phyloP scores from a whole-genome alignment of 2,888 invertebrate genomes.

The Sisyra terminalis region DNA sequence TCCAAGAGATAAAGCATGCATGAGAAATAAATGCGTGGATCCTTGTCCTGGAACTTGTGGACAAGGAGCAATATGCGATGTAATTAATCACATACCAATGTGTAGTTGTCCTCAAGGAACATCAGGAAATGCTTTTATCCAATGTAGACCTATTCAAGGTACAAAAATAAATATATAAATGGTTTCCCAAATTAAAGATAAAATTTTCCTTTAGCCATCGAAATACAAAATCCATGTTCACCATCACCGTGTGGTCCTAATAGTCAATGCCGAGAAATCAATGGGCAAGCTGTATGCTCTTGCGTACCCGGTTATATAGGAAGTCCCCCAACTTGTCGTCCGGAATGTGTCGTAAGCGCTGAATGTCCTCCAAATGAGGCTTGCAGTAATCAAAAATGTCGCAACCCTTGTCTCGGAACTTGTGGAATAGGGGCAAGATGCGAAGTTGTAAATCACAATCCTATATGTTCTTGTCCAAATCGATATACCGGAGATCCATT shows the following conservation, averaged over 20 bases:
- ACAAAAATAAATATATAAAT: slow-evolving; percentile 12
- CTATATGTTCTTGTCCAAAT: slow-evolving; percentile 37
- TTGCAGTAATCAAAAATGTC: slow-evolving; percentile 34
- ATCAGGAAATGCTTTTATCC: slow-evolving; percentile 54
- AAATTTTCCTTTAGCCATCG: slow-evolving; percentile 12
- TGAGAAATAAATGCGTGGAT: slow-evolving; percentile 50
- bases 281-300: slow-evolving; percentile 41
- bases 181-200: background rate
- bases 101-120: slow-evolving; percentile 56
- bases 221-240: slow-evolving; percentile 39
- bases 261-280: slow-evolving; percentile 30
- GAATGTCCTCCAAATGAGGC: slow-evolving; percentile 30
- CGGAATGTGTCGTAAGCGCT: slow-evolving; percentile 31
- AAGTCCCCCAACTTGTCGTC: slow-evolving; percentile 34
- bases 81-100: slow-evolving; percentile 58
- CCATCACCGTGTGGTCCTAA: slow-evolving; percentile 49
- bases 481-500: slow-evolving; percentile 52
- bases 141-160: slow-evolving; percentile 42
- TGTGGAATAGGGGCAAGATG: slow-evolving; percentile 44
- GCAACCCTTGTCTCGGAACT: slow-evolving; percentile 34
- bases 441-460: slow-evolving; percentile 47
- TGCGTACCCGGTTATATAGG: slow-evolving; percentile 31
- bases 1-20: slow-evolving; percentile 48
- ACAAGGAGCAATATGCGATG: slow-evolving; percentile 50
- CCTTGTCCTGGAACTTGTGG: slow-evolving; percentile 67